These are phyloP conservation scores for Naja naja DNA, from an alignment of 2,113 vertebrate species.

Conservation along the genomic window DNA sequence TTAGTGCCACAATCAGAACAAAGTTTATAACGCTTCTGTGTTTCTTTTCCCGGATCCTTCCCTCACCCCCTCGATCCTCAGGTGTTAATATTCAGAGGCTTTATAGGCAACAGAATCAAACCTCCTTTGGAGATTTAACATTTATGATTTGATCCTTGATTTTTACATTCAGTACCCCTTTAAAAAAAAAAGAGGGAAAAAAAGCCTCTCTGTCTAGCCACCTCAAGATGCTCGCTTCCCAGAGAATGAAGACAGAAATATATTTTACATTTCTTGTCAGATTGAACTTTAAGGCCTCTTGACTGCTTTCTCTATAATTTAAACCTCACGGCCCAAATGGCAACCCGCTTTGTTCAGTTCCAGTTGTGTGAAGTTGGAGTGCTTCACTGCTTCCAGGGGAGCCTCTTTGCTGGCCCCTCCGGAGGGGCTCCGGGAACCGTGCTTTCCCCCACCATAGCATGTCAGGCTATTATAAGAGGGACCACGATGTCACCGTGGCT, in stretches of 20 bases:
- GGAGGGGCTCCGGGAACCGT: conserved; percentile 66
- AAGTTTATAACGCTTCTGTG: neutral
- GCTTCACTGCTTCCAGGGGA: conserved; percentile 64
- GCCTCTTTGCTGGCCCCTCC: conserved; percentile 48
- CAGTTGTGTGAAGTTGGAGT: conserved; percentile 70
- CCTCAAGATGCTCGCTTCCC: conserved; percentile 59
- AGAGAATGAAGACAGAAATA: conserved; percentile 60
- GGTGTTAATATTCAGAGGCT: neutral
- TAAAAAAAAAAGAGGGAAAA: neutral
- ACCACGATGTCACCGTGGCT: conserved; percentile 80
- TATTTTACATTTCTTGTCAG: conserved; percentile 74
- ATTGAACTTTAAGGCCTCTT: conserved; percentile 75
- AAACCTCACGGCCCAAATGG: conserved; percentile 74
- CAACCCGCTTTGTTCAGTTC: conserved; percentile 72
- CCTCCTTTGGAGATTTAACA: accelerated
- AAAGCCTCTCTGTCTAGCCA: conserved; percentile 20
- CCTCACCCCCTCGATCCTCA: neutral
- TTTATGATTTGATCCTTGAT: neutral
- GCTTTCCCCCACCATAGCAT: conserved; percentile 70
- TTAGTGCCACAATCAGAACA: neutral
- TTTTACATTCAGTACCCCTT: conserved; percentile 16
- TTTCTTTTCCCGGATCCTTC: neutral
- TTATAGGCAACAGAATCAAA: neutral
- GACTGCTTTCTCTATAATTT: conserved; percentile 66
- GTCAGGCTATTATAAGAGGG: conserved; percentile 81